phyloP scores from a whole-genome alignment of 2,113 vertebrate genomes.

The Malurus cyaneus region DNA sequence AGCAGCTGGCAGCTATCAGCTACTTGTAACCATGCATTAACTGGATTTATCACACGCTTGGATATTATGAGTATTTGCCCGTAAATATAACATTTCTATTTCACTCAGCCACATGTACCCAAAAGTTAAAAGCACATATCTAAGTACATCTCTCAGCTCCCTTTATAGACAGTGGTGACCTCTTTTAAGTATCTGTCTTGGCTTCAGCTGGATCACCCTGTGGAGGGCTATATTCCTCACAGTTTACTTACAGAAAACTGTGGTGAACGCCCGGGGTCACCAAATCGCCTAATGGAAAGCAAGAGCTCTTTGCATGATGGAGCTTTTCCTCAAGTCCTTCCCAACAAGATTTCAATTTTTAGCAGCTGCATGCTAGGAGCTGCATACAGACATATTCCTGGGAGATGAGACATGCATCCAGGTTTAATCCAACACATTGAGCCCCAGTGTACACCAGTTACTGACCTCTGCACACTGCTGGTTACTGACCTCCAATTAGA shows the following conservation, averaged over 20 bases:
- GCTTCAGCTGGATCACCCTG: background rate
- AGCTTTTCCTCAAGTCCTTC: background rate
- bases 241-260: background rate
- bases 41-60: slow-evolving; percentile 7
- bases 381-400: background rate
- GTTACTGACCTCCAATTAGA: background rate
- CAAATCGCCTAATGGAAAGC: background rate
- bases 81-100: background rate
- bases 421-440: background rate
- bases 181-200: background rate
- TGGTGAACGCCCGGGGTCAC: background rate
- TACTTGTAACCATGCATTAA: background rate
- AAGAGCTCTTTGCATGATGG: background rate
- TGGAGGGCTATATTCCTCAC: background rate
- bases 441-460: background rate
- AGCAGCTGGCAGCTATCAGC: background rate
- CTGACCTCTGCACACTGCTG: background rate
- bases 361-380: background rate
- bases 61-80: background rate
- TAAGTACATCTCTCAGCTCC: background rate
- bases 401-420: background rate
- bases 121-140: background rate
- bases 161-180: background rate
- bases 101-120: background rate
- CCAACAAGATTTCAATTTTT: background rate